Percentiles rank a stretch among this genome's conserved stretches.
Conservation (phyloP, 2,797 vertebrate genomes). For the Oreochromis mossambicus region DNA sequence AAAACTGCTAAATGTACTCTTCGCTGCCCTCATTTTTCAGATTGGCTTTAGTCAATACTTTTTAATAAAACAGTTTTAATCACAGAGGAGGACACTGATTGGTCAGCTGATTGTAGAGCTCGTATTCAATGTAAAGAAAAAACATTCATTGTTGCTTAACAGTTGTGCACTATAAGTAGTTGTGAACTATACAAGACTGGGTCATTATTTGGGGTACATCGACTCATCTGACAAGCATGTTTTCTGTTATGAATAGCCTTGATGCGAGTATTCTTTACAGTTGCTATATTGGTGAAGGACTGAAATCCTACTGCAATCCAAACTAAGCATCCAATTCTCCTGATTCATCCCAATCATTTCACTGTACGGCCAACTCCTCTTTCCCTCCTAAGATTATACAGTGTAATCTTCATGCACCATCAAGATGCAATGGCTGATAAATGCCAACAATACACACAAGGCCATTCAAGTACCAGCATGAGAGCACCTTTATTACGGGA, state of each 20-base stretch:
- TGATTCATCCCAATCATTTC: slow-evolving; percentile 65
- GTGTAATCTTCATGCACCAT: slow-evolving; percentile 67
- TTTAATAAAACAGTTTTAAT: slow-evolving; percentile 29
- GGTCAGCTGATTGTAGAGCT: not conserved
- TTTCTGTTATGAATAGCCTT: not conserved
- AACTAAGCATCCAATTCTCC: slow-evolving; percentile 49
- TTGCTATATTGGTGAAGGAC: not conserved
- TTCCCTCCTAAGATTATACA: slow-evolving; percentile 55
- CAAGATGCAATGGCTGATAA: slow-evolving; percentile 66
- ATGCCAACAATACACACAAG: slow-evolving; percentile 61
- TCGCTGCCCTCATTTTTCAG: not conserved
- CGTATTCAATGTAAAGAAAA: not conserved
- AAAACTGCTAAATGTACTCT: slow-evolving; percentile 34
- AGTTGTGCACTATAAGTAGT: not conserved
- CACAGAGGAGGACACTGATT: not conserved
- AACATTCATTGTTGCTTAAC: not conserved
- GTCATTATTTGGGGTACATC: not conserved
- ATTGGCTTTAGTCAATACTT: not conserved
- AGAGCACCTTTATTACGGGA: slow-evolving; percentile 56
- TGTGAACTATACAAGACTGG: not conserved
- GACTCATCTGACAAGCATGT: not conserved
- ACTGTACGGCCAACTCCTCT: slow-evolving; percentile 13
- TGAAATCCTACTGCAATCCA: not conserved
- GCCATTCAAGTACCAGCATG: slow-evolving; percentile 43
- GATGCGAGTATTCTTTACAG: not conserved